A percentile compares a stretch with the other conserved stretches of the same genome.
Conservation (phyloP, 2,797 vertebrate genomes). For the Chlorospingus flavigularis region DNA sequence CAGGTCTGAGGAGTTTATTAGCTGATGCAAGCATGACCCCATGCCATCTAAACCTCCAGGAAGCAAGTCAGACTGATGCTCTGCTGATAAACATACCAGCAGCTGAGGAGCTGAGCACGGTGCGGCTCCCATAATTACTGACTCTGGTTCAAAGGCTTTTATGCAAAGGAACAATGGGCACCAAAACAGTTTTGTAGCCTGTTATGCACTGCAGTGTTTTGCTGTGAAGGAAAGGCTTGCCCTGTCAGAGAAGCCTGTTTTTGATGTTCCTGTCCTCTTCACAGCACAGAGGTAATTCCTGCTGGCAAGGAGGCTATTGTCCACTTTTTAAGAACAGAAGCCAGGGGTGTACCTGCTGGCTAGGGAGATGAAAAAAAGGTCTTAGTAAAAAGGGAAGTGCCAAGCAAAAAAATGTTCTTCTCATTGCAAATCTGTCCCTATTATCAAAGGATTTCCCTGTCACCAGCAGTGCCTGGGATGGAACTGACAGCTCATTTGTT, state of each 20-base stretch:
- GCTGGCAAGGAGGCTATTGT: not conserved
- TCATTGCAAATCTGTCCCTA: not conserved
- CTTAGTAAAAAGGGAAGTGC: not conserved
- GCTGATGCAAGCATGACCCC: constrained; percentile 44
- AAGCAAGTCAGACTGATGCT: constrained; percentile 48
- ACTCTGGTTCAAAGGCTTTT: constrained; percentile 48
- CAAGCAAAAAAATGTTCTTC: not conserved
- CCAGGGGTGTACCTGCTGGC: not conserved
- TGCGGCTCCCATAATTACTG: constrained; percentile 28
- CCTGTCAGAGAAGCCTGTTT: constrained; percentile 3
- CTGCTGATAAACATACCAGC: constrained; percentile 33
- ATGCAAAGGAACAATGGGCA: constrained; percentile 49
- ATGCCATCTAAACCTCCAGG: constrained; percentile 15
- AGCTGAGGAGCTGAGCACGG: constrained; percentile 34
- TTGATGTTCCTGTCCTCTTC: not conserved
- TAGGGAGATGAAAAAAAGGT: not conserved
- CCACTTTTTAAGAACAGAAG: not conserved
- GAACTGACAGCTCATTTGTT: not conserved
- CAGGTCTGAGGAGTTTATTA: not conserved
- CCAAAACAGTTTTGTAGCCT: constrained; percentile 27
- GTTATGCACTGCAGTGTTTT: not conserved
- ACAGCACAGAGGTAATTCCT: not conserved
- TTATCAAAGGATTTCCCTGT: not conserved
- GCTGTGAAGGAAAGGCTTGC: not conserved
- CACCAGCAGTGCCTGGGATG: not conserved